phyloP scores from a whole-genome alignment of 2,113 vertebrate species.

The Micronycteris hirsuta region DNA sequence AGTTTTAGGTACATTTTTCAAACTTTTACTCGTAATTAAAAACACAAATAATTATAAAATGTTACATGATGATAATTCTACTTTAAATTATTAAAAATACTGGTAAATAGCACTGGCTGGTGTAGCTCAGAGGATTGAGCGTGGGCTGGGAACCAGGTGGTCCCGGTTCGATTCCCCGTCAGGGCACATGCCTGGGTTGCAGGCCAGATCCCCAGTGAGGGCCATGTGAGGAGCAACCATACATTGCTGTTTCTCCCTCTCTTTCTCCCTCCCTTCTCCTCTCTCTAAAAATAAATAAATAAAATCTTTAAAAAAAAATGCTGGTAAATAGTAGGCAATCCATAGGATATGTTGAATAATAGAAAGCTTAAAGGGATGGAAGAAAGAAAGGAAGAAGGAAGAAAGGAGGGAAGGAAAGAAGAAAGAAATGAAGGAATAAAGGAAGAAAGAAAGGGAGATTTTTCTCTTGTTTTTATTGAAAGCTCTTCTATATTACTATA shows the following conservation, averaged over 20 bases:
- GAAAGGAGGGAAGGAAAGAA: too few relatives aligned
- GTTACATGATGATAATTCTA: neutral
- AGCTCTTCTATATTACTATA: neutral
- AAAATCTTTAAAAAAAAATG: too few relatives aligned
- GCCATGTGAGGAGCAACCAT: too few relatives aligned
- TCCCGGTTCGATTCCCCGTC: too few relatives aligned
- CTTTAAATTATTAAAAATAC: neutral
- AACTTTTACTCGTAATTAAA: neutral
- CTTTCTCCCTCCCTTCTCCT: too few relatives aligned
- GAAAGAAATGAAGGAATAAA: neutral
- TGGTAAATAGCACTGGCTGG: neutral
- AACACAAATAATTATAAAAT: neutral
- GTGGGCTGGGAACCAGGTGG: too few relatives aligned
- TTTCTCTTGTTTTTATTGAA: neutral
- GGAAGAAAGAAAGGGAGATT: too few relatives aligned
- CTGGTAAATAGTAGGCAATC: neutral
- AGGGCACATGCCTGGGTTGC: too few relatives aligned
- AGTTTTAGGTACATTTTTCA: neutral
- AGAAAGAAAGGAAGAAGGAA: neutral
- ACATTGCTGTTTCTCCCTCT: too few relatives aligned
- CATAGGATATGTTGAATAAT: neutral
- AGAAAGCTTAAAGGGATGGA: neutral
- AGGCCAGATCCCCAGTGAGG: too few relatives aligned
- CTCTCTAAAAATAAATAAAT: too few relatives aligned
- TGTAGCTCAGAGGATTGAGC: too few relatives aligned